Conservation (phyloP, 2,888 invertebrate species). For the Strigamia crassipes region DNA sequence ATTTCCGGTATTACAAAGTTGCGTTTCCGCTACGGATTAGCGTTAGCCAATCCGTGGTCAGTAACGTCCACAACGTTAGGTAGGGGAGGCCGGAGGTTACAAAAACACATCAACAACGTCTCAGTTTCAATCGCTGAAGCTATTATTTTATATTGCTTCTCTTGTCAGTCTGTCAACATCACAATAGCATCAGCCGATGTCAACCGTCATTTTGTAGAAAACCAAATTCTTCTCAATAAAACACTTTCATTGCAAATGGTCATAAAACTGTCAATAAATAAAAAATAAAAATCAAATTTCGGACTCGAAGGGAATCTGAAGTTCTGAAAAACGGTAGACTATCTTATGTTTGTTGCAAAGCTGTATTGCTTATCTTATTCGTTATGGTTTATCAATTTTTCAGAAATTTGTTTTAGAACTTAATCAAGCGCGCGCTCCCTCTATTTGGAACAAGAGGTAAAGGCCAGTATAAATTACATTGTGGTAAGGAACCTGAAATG, state of each 20-base stretch:
- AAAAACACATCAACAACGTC: neutral
- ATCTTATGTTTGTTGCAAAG: no score
- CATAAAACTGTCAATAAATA: no score
- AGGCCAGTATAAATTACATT: slow-evolving; percentile 1
- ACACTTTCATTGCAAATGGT: no score
- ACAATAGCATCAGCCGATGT: neutral
- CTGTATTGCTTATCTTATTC: neutral
- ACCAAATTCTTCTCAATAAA: no score
- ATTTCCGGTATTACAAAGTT: no score
- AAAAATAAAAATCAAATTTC: no score
- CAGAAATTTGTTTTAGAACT: neutral
- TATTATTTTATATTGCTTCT: neutral
- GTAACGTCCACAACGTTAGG: no score
- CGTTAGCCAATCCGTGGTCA: no score
- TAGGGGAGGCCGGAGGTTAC: no score
- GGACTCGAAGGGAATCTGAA: no score
- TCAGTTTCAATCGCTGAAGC: neutral
- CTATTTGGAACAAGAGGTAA: neutral
- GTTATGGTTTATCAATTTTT: neutral
- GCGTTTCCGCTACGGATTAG: no score
- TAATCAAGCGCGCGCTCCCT: neutral
- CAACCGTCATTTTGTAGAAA: neutral
- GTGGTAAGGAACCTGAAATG: slow-evolving; percentile 9
- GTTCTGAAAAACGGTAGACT: no score
- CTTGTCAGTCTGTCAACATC: neutral